These are phyloP conservation scores for Siniperca obscura DNA, from an alignment of 2,797 vertebrate species.

Conservation along the genomic window DNA sequence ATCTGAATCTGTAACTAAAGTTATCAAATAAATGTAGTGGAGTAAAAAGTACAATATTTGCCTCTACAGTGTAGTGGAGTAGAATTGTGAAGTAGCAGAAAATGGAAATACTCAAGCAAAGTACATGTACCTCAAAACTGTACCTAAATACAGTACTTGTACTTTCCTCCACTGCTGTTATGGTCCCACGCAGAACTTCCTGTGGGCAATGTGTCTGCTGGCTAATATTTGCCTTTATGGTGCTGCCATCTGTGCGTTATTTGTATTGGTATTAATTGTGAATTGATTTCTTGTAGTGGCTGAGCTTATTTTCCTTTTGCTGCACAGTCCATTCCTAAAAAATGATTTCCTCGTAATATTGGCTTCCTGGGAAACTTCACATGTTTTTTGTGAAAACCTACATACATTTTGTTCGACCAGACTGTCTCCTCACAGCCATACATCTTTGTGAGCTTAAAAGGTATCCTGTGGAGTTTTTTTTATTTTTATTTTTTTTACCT, in stretches of 20 bases:
- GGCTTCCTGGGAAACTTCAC: background rate
- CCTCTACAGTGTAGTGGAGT: background rate
- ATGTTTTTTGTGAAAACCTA: too few relatives aligned
- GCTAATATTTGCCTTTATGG: background rate
- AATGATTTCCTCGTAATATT: background rate
- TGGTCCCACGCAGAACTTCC: background rate
- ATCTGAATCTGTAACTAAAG: too few relatives aligned
- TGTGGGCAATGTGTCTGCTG: background rate
- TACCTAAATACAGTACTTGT: background rate
- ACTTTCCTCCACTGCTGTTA: background rate
- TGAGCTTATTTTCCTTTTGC: background rate
- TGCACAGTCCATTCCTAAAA: background rate
- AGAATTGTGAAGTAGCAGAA: background rate
- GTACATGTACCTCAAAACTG: background rate
- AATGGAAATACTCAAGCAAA: too few relatives aligned
- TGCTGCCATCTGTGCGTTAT: background rate
- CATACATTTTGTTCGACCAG: too few relatives aligned
- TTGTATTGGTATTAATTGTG: background rate
- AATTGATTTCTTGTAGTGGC: constrained; percentile 9
- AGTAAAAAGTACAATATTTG: too few relatives aligned
- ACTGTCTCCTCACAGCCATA: too few relatives aligned
- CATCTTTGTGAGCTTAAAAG: too few relatives aligned
- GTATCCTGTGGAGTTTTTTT: too few relatives aligned
- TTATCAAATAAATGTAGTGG: background rate
- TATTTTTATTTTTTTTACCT: too few relatives aligned